These are phyloP conservation scores for Lonchura striata DNA, from an alignment of 2,113 vertebrate genomes.

Conservation along the genomic window DNA sequence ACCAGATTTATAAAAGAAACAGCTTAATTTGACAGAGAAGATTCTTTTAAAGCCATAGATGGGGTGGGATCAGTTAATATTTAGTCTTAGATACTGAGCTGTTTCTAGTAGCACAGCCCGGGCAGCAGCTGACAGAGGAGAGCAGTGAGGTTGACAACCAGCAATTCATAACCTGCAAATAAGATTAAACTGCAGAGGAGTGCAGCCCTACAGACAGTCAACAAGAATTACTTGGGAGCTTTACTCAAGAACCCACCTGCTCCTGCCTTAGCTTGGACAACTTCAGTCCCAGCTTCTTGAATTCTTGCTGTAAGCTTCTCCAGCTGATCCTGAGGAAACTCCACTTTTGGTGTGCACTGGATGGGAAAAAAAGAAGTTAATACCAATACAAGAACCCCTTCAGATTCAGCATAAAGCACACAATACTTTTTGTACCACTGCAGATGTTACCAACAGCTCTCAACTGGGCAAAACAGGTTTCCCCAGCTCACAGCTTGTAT, in stretches of 20 bases:
- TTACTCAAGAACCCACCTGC: conserved; percentile 71
- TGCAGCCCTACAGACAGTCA: neutral
- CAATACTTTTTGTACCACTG: fast-evolving
- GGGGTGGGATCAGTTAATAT: neutral
- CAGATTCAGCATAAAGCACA: neutral
- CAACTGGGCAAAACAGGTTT: neutral
- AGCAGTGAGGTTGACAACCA: neutral
- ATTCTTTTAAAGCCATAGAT: neutral
- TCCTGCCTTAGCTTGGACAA: conserved; percentile 96
- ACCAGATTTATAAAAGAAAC: neutral
- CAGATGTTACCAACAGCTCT: neutral
- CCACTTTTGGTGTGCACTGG: conserved; percentile 92
- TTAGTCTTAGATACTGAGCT: neutral
- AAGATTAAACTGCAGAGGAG: neutral
- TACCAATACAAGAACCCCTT: neutral
- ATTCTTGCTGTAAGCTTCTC: conserved; percentile 83
- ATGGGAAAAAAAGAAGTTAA: neutral
- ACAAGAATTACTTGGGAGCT: neutral
- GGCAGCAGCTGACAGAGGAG: neutral
- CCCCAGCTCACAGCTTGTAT: neutral
- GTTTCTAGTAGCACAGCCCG: neutral
- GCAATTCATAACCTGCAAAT: neutral
- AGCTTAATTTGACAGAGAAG: neutral
- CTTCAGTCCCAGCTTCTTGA: conserved; percentile 97
- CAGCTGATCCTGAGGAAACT: conserved; percentile 90